Conservation (phyloP, 2,797 vertebrate species). For the Onychomys arenicola region DNA sequence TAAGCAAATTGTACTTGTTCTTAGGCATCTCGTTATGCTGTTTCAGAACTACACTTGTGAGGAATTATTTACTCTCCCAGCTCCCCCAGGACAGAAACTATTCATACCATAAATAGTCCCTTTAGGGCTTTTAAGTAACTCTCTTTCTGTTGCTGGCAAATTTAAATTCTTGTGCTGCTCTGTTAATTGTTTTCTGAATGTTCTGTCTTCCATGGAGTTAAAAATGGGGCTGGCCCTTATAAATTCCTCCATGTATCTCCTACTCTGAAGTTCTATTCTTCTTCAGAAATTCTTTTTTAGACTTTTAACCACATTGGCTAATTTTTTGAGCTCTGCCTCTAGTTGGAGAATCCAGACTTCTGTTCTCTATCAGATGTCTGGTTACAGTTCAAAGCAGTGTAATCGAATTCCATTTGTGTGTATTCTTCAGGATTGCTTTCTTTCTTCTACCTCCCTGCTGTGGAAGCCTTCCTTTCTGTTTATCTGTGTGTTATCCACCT, state of each 20-base stretch:
- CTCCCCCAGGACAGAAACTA: neutral
- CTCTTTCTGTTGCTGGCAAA: neutral
- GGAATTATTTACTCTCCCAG: neutral
- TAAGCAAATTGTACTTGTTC: neutral
- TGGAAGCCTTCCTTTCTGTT: neutral
- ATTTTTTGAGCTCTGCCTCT: conserved; percentile 14
- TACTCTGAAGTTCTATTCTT: neutral
- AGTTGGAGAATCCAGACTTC: neutral
- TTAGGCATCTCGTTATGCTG: neutral
- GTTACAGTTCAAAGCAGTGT: neutral
- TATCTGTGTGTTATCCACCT: neutral
- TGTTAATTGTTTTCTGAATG: neutral
- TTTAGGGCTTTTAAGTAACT: neutral
- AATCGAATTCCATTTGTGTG: neutral
- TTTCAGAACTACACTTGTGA: neutral
- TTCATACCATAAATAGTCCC: neutral
- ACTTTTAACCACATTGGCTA: neutral
- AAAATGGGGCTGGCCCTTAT: neutral
- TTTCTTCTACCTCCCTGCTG: neutral
- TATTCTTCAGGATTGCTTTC: neutral
- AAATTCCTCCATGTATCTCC: neutral
- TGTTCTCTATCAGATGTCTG: neutral
- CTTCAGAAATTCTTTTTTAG: neutral
- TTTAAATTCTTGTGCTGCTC: neutral
- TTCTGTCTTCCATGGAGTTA: conserved; percentile 42